Evolutionary conservation across 2,797 vertebrate genomes (phyloP).

Genomic region (Acanthopagrus latus): DNA sequence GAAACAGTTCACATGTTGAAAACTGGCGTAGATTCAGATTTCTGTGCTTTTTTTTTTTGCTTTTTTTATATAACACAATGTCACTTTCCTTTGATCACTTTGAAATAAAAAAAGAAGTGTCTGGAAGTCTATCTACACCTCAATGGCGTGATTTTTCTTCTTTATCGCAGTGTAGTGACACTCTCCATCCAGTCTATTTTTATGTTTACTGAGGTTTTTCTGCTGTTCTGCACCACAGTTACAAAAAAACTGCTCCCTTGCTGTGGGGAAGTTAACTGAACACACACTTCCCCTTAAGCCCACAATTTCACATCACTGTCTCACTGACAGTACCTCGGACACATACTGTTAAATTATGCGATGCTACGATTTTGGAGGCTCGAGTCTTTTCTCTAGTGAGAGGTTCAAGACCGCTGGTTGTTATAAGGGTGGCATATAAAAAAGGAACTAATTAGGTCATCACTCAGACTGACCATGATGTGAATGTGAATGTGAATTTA

Average conservation of each 20-base stretch:
- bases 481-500: constrained; percentile 7
- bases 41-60: neutral
- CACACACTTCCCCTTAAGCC: constrained; percentile 34
- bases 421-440: constrained; percentile 18
- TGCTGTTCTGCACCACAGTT: constrained; percentile 26
- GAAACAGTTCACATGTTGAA: constrained; percentile 16
- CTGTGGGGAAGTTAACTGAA: constrained; percentile 39
- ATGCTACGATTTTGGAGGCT: constrained; percentile 25
- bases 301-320: constrained; percentile 29
- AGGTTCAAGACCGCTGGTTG: constrained; percentile 20
- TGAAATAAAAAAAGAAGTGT: constrained; percentile 5
- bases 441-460: constrained; percentile 30
- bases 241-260: constrained; percentile 39
- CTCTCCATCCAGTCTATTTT: constrained; percentile 11
- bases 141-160: constrained; percentile 20
- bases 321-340: constrained; percentile 24
- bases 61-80: constrained; percentile 3
- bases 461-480: constrained; percentile 3
- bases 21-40: constrained; percentile 4
- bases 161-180: constrained; percentile 2
- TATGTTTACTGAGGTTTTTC: constrained; percentile 15
- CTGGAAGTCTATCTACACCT: neutral
- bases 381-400: constrained; percentile 17
- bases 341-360: constrained; percentile 17
- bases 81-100: neutral